Evolutionary conservation across 2,797 vertebrate genomes (phyloP).

Genomic region (Crossoptilon crossoptilon): DNA sequence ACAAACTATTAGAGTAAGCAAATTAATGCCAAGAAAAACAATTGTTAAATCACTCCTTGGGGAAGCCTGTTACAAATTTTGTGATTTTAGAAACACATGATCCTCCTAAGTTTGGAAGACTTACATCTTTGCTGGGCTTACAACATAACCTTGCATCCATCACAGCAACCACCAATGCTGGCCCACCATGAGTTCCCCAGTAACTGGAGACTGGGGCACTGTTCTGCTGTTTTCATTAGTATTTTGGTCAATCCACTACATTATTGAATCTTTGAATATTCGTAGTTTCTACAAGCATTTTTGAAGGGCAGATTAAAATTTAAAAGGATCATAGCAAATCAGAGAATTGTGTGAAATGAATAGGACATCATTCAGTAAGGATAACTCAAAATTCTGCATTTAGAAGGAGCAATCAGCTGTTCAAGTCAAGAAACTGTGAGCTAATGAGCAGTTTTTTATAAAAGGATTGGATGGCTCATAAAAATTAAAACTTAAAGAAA

Average conservation of each 20-base stretch:
- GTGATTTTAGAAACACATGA: background rate
- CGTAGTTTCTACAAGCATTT: background rate
- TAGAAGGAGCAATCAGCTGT: background rate
- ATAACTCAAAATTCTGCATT: background rate
- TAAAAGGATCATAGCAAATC: background rate
- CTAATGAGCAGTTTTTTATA: background rate
- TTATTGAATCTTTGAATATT: background rate
- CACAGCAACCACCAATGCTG: background rate
- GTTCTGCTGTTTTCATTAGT: background rate
- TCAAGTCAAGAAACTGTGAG: accelerated
- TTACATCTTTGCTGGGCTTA: background rate
- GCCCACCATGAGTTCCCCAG: background rate
- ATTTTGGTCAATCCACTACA: background rate
- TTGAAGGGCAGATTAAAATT: background rate
- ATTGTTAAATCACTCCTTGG: background rate
- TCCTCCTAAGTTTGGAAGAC: background rate
- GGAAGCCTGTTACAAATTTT: background rate
- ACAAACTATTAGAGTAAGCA: background rate
- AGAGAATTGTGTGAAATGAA: background rate
- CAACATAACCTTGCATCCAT: background rate
- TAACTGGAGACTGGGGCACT: background rate
- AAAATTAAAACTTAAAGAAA: background rate
- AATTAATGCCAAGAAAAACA: background rate
- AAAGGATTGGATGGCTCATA: background rate
- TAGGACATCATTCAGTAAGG: background rate